phyloP scores from a whole-genome alignment of 2,113 vertebrate species.

The Saccopteryx bilineata region DNA sequence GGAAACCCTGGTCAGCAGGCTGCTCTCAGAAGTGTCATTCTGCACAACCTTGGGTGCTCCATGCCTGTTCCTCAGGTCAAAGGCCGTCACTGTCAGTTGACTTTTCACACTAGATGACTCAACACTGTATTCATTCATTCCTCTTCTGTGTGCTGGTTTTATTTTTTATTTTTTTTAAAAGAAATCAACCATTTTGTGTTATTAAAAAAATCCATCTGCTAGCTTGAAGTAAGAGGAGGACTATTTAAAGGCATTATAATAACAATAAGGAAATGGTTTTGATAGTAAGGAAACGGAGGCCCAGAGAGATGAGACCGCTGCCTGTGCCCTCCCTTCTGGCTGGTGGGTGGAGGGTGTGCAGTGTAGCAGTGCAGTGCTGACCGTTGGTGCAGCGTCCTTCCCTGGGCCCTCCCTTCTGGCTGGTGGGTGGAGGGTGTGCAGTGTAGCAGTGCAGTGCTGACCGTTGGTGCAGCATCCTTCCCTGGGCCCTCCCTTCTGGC shows the following conservation, averaged over 20 bases:
- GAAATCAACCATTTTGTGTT: not conserved
- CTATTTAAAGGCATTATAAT: not conserved
- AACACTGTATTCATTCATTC: not conserved
- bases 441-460: too few species aligned
- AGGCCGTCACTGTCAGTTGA: not conserved
- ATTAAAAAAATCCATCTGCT: not conserved
- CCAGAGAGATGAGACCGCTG: not conserved
- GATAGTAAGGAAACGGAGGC: not conserved
- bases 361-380: not conserved
- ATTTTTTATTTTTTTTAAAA: not conserved
- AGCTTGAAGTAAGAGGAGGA: not conserved
- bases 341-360: accelerated
- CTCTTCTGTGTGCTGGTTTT: not conserved
- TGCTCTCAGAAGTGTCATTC: not conserved
- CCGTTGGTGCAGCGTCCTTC: too few species aligned
- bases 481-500: too few species aligned
- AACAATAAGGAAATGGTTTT: not conserved
- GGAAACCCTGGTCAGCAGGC: not conserved
- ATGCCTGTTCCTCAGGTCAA: not conserved
- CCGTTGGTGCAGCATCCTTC: too few species aligned
- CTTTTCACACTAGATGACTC: not conserved
- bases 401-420: too few species aligned
- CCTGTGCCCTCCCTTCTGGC: accelerated
- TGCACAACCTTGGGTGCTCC: not conserved
- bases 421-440: too few species aligned